These are phyloP conservation scores for Melanostoma scalare DNA, from an alignment of 2,888 invertebrate species.

Conservation along the genomic window DNA sequence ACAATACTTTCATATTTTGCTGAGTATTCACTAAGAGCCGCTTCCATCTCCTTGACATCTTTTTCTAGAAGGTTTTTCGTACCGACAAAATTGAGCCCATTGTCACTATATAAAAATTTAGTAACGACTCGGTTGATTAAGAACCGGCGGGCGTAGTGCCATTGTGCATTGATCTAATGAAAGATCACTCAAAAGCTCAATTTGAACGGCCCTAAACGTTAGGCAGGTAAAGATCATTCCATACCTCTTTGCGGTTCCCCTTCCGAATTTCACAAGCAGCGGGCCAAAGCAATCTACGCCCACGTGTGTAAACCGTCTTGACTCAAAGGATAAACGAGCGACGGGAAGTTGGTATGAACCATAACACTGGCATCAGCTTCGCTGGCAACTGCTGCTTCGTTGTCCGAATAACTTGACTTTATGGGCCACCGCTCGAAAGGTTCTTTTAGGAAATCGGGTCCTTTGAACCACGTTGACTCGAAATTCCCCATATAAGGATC, in stretches of 20 bases:
- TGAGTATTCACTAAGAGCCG: too few relatives aligned
- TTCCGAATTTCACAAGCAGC: background rate
- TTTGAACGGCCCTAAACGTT: background rate
- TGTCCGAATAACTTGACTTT: too few relatives aligned
- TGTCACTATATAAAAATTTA: background rate
- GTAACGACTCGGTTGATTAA: background rate
- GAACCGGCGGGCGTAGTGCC: background rate
- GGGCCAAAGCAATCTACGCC: conserved; percentile 4
- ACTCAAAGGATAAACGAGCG: conserved; percentile 4
- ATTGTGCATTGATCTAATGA: background rate
- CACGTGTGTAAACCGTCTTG: background rate
- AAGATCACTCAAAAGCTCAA: background rate
- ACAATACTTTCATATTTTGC: too few relatives aligned
- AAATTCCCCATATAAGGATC: background rate
- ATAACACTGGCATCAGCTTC: too few relatives aligned
- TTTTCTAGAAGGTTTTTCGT: too few relatives aligned
- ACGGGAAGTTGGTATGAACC: background rate
- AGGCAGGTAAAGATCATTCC: conserved; percentile 9
- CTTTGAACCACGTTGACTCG: too few relatives aligned
- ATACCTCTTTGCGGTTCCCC: background rate
- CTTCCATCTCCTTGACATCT: background rate
- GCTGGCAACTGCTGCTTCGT: too few relatives aligned
- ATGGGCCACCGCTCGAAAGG: too few relatives aligned
- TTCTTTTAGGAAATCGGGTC: too few relatives aligned
- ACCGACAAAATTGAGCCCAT: background rate